These are phyloP conservation scores for Mactromeris polynyma DNA, from an alignment of 2,888 invertebrate species.

Conservation along the genomic window DNA sequence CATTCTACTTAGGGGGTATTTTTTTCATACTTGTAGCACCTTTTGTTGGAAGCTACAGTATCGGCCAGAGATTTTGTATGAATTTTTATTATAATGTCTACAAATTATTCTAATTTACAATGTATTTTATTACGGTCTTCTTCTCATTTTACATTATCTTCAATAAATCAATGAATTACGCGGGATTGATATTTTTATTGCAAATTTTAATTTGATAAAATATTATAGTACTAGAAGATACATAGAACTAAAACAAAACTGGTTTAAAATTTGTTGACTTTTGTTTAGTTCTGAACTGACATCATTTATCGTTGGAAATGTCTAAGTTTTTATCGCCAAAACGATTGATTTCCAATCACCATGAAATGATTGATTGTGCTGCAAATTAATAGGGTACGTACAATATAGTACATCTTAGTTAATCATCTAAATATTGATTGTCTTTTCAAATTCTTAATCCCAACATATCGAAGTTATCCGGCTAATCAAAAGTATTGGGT, in stretches of 20 bases:
- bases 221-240: neutral
- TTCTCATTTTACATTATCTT: too few species aligned
- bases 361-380: conserved; percentile 32
- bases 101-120: too few species aligned
- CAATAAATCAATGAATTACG: too few species aligned
- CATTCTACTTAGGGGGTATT: too few species aligned
- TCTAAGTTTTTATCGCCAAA: neutral
- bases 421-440: conserved; percentile 43
- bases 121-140: too few species aligned
- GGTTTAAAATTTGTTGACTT: conserved; percentile 1
- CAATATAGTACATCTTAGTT: conserved; percentile 17
- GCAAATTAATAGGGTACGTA: conserved; percentile 18
- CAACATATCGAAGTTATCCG: conserved; percentile 4
- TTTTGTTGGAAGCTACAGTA: too few species aligned
- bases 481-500: conserved; percentile 19
- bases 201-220: neutral
- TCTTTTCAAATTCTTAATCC: conserved; percentile 6
- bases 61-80: too few species aligned
- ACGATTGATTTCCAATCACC: conserved; percentile 35
- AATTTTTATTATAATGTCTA: too few species aligned
- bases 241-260: neutral
- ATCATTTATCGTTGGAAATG: neutral
- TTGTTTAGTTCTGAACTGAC: neutral
- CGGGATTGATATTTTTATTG: too few species aligned
- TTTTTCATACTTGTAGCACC: too few species aligned